Base-by-base conservation (phyloP, 2,888 invertebrate species). In the Leuctra nigra region DNA sequence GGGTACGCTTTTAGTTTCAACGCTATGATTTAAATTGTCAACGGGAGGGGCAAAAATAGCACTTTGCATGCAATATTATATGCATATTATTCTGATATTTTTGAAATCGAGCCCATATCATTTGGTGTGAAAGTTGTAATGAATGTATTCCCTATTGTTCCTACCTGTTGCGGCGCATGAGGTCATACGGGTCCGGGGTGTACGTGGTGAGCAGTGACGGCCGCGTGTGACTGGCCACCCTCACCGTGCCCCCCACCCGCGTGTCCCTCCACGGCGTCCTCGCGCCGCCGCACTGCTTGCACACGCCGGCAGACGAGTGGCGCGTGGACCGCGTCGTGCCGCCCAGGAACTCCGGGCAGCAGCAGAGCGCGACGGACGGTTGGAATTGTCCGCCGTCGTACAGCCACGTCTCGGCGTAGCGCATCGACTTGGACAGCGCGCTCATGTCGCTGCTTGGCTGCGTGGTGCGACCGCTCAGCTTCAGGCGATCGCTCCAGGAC, bases 251-350 rank as follows among this genome's bases (percentile, higher is more conserved):
- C 4, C 65, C 65, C n/a, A 64, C 56, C 18, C 66, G 61, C 2
- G 64, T 57, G 50, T 66, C 63, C 52, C 81, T 75, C 65, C 87
- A 76, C 59, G 87, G 86, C 67, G 87, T 73, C 63, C 87, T 80
- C 67, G 87, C 86, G 66, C 88, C 88, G 68, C 87, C 87, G 75
- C 89, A 89, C 76, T 87, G 88, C 73, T 87, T 86, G 76, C 89
- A 89, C 66, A 84, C 81, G 70, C 81, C 80, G 67, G 87, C 86
- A 70, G 84, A 80, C 23, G 57, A 53, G 22, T 35, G 23, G 74
- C 86, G 87, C 68, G 82, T 79, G 68, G 81, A 52, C 70, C 82
- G 79, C 72, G 84, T 83, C 57, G 88, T 88, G 66, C 89, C 88
- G 63, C 81, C 82, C 57, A 87, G 75, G 70, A 88, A 88, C 74